phyloP scores from a whole-genome alignment of 2,113 vertebrate species.

The Opisthocomus hoazin region DNA sequence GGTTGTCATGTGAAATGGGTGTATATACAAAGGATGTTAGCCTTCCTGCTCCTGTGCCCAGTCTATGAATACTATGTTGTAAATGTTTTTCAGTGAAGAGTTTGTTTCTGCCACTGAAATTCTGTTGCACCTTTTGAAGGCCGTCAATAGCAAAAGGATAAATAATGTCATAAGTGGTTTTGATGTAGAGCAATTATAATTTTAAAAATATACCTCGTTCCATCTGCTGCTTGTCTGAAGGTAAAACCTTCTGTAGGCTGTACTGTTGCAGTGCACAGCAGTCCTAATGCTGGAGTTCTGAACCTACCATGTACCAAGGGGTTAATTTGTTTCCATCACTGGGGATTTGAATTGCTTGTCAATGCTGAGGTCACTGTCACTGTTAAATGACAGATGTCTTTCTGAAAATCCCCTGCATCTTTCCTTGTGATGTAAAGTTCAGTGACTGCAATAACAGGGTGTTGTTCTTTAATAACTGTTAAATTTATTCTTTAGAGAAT shows the following conservation, averaged over 20 bases:
- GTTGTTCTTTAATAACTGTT: constrained; percentile 89
- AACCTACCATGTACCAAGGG: not conserved
- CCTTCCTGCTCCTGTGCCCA: not conserved
- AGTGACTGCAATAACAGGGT: constrained; percentile 72
- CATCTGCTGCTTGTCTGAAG: not conserved
- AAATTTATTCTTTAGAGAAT: constrained; percentile 86
- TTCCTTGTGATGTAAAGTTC: constrained; percentile 86
- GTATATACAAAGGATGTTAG: not conserved
- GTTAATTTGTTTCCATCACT: constrained; percentile 70
- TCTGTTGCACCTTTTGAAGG: not conserved
- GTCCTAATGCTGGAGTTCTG: not conserved
- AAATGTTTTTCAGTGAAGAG: not conserved
- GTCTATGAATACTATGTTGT: not conserved
- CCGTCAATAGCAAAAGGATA: not conserved
- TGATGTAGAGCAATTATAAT: not conserved
- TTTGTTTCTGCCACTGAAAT: not conserved
- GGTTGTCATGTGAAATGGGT: not conserved
- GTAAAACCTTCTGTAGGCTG: not conserved
- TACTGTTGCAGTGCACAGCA: not conserved
- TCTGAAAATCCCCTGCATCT: constrained; percentile 85
- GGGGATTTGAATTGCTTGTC: constrained; percentile 80
- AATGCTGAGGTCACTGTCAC: constrained; percentile 86
- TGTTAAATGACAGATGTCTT: constrained; percentile 94
- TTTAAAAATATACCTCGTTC: not conserved
- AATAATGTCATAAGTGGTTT: not conserved